Base-by-base conservation (phyloP, 2,888 invertebrate genomes). In the Entomobrya multifasciata region DNA sequence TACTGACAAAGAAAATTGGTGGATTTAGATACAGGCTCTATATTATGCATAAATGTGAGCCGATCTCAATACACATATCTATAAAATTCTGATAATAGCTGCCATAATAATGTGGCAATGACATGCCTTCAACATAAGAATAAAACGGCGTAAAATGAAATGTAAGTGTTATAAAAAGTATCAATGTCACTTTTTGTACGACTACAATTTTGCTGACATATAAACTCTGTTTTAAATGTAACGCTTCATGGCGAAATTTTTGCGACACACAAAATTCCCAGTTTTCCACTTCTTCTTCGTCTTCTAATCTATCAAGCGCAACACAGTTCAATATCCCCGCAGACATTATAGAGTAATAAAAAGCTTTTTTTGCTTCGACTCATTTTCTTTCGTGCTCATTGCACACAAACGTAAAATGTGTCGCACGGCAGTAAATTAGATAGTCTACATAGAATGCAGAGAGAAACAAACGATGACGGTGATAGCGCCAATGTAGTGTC, bases 261-360 rank as follows among this genome's bases (percentile, higher is more conserved):
- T 62, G 13, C 62, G 5, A 67, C 44, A 72, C 25, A 47, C 65
- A 57, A 17, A 57, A 30, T 65, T 65, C 30, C 25, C 47, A 72
- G 49, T 13, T 49, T 44, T 25, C 30, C 17, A 47, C n/a, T 20
- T 3, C n/a, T n/a, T n/a, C n/a, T n/a, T n/a, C n/a, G n/a, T n/a
- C n/a, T n/a, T n/a, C n/a, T 27, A 0, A 72, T 72, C 72, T 49
- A 44, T 49, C 47, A 47, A 72, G 49, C 17, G 15, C 5, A 44
- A 20, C n/a, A 44, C 36, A n/a, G 72, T 72, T 76, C 76, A 52
- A 52, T 76, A 76, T 76, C 76, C 55, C 76, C 36, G 76, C 55
- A 76, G 76, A 76, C 20, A 76, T 77, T 55, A 57, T 25, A 57
- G 10, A 27, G 70, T 25, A 55, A 76, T 76, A 55, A 76, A 55